Evolutionary conservation across 2,113 vertebrate species (phyloP).

Genomic region (Phalacrocorax carbo): DNA sequence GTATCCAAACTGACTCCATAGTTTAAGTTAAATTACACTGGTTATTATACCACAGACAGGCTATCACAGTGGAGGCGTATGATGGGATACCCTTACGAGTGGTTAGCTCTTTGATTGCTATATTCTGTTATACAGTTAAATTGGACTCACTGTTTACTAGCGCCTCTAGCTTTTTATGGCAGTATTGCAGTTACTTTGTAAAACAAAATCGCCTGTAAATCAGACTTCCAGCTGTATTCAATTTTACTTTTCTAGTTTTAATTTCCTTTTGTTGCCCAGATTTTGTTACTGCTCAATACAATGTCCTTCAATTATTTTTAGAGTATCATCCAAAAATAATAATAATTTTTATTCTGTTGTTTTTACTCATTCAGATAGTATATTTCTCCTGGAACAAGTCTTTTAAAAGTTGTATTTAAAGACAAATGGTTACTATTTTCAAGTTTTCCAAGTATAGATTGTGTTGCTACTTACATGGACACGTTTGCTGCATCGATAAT

Average conservation of each 20-base stretch:
- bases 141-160: neutral
- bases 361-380: neutral
- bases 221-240: neutral
- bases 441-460: neutral
- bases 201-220: neutral
- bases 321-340: neutral
- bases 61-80: neutral
- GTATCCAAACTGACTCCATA: neutral
- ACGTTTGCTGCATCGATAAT: neutral
- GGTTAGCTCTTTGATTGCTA: neutral
- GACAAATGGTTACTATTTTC: neutral
- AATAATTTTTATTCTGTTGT: neutral
- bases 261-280: neutral
- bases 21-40: neutral
- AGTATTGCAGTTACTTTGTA: neutral
- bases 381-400: neutral
- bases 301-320: neutral
- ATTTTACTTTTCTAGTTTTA: neutral
- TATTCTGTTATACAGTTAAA: neutral
- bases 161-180: neutral
- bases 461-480: neutral
- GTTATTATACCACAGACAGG: neutral
- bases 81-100: neutral
- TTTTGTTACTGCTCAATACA: neutral
- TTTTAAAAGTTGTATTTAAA: neutral